phyloP scores from a whole-genome alignment of 2,888 invertebrate genomes.

The Stomorhina lunata region DNA sequence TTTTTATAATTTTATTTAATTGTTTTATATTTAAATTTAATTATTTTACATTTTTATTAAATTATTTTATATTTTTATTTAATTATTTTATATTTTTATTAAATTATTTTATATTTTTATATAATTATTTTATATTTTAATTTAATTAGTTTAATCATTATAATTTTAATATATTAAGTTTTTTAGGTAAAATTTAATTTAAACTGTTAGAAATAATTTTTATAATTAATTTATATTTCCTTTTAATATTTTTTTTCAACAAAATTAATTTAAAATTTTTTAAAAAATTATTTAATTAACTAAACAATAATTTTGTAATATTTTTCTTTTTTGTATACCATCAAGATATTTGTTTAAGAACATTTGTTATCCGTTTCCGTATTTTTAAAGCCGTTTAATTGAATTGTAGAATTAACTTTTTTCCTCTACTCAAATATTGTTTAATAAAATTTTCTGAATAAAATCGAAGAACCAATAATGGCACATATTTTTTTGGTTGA shows the following conservation, averaged over 20 bases:
- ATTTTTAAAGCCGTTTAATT: constrained; percentile 41
- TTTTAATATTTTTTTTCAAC: constrained; percentile 17
- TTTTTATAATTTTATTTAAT: too few relatives aligned
- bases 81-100: not conserved
- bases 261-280: not conserved
- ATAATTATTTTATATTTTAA: not conserved
- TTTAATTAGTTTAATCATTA: too few relatives aligned
- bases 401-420: constrained; percentile 1
- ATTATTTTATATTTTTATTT: not conserved
- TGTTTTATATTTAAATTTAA: too few relatives aligned
- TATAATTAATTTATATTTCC: not conserved
- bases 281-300: not conserved
- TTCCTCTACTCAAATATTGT: too few relatives aligned
- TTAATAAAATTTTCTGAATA: too few relatives aligned
- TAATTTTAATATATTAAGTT: too few relatives aligned
- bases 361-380: constrained; percentile 27
- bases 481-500: too few relatives aligned
- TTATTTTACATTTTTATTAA: not conserved
- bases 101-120: not conserved
- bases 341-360: constrained; percentile 19
- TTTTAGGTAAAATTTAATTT: too few relatives aligned
- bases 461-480: too few relatives aligned
- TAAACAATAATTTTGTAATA: not conserved
- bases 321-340: constrained; percentile 50
- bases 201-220: too few relatives aligned